phyloP scores from a whole-genome alignment of 2,888 invertebrate species.

The Epirrhoe tristata region DNA sequence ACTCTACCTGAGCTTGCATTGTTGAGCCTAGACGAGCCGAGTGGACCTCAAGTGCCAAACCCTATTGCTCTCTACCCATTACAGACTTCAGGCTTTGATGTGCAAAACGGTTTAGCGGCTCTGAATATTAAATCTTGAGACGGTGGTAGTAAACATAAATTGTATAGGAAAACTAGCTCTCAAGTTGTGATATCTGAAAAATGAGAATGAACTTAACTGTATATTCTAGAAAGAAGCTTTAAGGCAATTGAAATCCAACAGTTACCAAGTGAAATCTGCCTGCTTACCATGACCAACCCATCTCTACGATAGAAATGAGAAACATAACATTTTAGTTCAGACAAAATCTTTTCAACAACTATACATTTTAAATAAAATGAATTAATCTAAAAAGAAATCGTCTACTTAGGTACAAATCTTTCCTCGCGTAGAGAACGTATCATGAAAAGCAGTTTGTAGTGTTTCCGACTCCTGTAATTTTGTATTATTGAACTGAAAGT shows the following conservation, averaged over 20 bases:
- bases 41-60: conserved; percentile 54
- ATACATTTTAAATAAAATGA: too few relatives aligned
- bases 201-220: too few relatives aligned
- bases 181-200: background rate
- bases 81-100: conserved; percentile 43
- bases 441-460: background rate
- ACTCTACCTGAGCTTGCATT: conserved; percentile 59
- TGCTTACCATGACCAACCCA: too few relatives aligned
- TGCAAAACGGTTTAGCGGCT: conserved; percentile 20
- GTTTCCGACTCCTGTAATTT: background rate
- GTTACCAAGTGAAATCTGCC: too few relatives aligned
- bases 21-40: conserved; percentile 61
- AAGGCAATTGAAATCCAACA: too few relatives aligned
- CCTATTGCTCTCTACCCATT: conserved; percentile 59
- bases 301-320: too few relatives aligned
- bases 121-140: conserved; percentile 6
- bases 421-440: too few relatives aligned
- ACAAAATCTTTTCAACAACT: too few relatives aligned
- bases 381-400: too few relatives aligned
- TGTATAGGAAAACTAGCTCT: background rate
- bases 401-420: too few relatives aligned
- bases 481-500: background rate
- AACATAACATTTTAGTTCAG: too few relatives aligned
- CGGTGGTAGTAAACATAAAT: background rate
- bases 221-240: too few relatives aligned